phyloP scores from a whole-genome alignment of 2,797 vertebrate species.

The Pseudotriccus pelzelni region DNA sequence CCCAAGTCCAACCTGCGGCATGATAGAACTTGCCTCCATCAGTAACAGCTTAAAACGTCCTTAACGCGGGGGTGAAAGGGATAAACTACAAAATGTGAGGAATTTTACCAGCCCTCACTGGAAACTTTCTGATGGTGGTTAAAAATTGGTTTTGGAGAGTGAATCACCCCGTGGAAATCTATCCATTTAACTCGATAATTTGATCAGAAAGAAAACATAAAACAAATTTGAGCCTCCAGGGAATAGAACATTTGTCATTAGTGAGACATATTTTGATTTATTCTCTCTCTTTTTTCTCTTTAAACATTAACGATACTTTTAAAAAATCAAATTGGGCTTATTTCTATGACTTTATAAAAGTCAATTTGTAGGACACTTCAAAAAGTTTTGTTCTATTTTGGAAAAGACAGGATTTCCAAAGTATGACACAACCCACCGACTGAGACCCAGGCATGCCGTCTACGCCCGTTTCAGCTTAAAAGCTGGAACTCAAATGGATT shows the following conservation, averaged over 20 bases:
- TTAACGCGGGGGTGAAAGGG: neutral
- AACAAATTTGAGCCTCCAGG: neutral
- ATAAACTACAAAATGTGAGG: neutral
- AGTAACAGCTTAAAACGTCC: accelerated
- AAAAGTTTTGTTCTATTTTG: neutral
- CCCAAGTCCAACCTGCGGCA: neutral
- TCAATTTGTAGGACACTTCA: neutral
- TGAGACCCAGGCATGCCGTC: neutral
- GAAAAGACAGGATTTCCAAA: neutral
- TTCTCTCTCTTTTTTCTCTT: neutral
- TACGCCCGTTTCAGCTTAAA: neutral
- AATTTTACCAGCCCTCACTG: neutral
- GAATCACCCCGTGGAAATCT: neutral
- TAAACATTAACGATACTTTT: neutral
- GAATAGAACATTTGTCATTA: neutral
- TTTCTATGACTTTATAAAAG: neutral
- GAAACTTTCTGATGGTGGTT: neutral
- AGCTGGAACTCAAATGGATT: neutral
- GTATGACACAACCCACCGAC: neutral
- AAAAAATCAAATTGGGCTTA: neutral
- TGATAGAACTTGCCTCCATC: neutral
- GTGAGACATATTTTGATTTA: neutral
- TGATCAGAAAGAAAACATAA: neutral
- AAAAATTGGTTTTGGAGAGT: neutral
- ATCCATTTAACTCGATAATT: neutral